A percentile compares a stretch with the other conserved stretches of the same genome.
phyloP scores from a whole-genome alignment of 2,797 vertebrate species.

The Gymnopithys bicolor region DNA sequence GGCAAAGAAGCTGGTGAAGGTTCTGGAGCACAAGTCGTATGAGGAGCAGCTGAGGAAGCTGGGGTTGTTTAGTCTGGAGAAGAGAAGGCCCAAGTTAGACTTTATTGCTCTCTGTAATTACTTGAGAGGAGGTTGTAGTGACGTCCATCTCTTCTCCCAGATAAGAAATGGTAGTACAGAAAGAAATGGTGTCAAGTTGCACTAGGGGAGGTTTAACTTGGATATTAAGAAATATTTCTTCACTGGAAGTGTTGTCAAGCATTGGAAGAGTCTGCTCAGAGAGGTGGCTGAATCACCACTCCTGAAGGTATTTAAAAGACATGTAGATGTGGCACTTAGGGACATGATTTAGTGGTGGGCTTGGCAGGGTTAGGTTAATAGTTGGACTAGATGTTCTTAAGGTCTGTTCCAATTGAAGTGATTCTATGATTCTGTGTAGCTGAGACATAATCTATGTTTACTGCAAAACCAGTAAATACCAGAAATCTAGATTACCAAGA shows the following conservation, averaged over 20 bases:
- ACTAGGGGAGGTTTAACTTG: background rate
- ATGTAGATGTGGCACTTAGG: background rate
- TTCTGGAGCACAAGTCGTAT: background rate
- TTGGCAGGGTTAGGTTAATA: accelerated
- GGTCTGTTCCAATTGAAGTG: background rate
- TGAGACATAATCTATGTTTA: background rate
- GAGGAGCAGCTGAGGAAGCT: background rate
- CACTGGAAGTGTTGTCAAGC: background rate
- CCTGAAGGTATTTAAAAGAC: background rate
- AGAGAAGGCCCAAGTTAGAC: background rate
- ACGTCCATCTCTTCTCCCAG: background rate
- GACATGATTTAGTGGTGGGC: background rate
- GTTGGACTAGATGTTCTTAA: background rate
- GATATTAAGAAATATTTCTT: background rate
- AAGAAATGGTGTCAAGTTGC: background rate
- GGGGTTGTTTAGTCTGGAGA: background rate
- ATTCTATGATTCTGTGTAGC: background rate
- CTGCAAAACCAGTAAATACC: background rate
- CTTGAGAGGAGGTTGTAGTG: background rate
- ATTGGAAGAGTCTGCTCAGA: background rate
- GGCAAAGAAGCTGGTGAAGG: background rate
- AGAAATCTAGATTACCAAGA: slow-evolving; percentile 3
- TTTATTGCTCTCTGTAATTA: background rate
- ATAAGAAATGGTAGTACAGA: background rate
- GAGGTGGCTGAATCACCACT: background rate